phyloP scores from a whole-genome alignment of 2,113 vertebrate genomes.

The Edolisoma coerulescens region DNA sequence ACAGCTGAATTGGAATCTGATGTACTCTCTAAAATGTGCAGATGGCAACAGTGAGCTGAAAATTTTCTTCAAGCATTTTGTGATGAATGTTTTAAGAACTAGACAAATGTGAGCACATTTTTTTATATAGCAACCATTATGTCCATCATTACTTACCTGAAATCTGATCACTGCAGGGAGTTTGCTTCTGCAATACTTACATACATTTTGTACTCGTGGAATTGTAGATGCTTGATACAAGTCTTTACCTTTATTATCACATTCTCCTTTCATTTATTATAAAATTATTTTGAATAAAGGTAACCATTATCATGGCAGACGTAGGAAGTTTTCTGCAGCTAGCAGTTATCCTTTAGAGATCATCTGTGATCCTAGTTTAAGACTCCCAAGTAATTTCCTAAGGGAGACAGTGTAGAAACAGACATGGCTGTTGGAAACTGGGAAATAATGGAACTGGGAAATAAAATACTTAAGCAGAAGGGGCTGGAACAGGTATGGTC shows the following conservation, averaged over 20 bases:
- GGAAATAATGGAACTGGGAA: not conserved
- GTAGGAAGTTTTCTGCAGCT: not conserved
- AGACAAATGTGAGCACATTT: fast-evolving
- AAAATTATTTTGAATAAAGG: not conserved
- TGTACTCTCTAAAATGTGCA: not conserved
- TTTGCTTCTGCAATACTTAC: not conserved
- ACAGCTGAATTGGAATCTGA: not conserved
- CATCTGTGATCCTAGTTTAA: not conserved
- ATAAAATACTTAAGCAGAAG: not conserved
- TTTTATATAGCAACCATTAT: not conserved
- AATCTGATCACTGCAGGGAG: not conserved
- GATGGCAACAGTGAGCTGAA: not conserved
- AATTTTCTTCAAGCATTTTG: not conserved
- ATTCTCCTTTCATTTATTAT: not conserved
- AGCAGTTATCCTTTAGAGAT: not conserved
- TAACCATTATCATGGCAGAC: not conserved
- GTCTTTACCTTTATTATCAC: not conserved
- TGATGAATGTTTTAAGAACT: not conserved
- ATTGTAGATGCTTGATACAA: not conserved
- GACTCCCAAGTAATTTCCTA: not conserved
- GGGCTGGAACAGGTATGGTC: fast-evolving
- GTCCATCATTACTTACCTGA: not conserved
- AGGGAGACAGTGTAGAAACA: not conserved
- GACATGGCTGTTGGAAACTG: too few species aligned
- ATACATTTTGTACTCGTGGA: not conserved